Percentiles rank a stretch among this genome's conserved stretches.
These are phyloP conservation scores for Galago senegalensis DNA, from an alignment of 2,797 vertebrate species.

Conservation along the genomic window DNA sequence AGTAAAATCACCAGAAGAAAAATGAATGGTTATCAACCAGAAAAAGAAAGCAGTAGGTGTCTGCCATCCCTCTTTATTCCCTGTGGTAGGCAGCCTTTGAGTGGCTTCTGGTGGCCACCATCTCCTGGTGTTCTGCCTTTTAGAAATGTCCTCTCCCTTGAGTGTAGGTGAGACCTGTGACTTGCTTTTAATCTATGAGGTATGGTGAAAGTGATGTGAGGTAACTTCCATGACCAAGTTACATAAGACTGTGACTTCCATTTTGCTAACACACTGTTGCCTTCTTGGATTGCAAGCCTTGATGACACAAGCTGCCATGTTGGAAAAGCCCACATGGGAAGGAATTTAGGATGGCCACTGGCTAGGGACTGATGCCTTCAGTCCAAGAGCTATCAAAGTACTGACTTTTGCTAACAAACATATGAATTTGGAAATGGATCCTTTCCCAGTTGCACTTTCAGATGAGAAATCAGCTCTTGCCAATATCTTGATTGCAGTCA, in stretches of 20 bases:
- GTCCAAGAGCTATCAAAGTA: neutral
- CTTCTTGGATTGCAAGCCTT: neutral
- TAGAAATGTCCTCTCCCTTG: neutral
- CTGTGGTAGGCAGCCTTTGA: neutral
- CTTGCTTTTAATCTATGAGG: constrained; percentile 17
- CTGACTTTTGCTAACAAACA: neutral
- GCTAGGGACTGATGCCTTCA: neutral
- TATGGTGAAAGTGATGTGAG: neutral
- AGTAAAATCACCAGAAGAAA: constrained; percentile 11
- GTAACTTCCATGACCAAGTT: neutral
- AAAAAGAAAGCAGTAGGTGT: neutral
- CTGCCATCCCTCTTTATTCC: neutral
- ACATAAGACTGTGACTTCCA: neutral
- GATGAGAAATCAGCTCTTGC: neutral
- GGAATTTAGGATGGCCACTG: neutral
- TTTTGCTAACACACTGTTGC: neutral
- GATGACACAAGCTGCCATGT: neutral
- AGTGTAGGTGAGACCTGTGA: neutral
- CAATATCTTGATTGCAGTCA: neutral
- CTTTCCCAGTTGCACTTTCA: constrained; percentile 37
- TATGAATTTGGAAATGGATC: neutral
- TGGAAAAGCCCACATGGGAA: neutral
- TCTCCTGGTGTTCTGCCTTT: neutral
- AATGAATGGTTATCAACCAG: neutral
- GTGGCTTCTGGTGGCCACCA: neutral